phyloP scores from a whole-genome alignment of 2,797 vertebrate genomes.

The Sarcoramphus papa region DNA sequence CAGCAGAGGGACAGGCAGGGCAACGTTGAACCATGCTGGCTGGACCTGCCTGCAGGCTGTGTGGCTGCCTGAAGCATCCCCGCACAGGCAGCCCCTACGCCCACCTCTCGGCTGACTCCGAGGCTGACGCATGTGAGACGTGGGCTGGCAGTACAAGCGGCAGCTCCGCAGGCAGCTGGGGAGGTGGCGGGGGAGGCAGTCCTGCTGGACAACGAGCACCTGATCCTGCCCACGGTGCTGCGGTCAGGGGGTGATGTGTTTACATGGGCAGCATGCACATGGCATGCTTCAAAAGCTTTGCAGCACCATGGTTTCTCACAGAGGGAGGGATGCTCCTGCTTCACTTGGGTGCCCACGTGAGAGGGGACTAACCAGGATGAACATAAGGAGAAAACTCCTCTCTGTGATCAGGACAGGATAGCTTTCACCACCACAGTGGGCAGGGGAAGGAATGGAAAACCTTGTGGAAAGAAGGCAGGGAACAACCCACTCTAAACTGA shows the following conservation, averaged over 20 bases:
- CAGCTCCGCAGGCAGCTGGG: background rate
- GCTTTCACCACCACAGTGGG: background rate
- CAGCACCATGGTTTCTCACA: background rate
- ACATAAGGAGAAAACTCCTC: background rate
- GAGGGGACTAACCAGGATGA: background rate
- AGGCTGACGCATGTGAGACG: background rate
- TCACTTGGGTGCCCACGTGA: rapidly evolving
- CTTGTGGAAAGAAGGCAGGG: background rate
- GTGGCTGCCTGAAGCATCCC: background rate
- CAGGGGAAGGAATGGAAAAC: background rate
- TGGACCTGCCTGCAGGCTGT: background rate
- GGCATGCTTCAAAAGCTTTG: background rate
- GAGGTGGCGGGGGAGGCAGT: background rate
- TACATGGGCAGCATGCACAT: rapidly evolving
- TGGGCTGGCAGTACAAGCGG: background rate
- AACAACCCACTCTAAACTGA: background rate
- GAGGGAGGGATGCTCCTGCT: background rate
- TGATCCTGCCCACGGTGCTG: background rate
- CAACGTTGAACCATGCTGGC: background rate
- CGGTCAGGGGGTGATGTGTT: rapidly evolving
- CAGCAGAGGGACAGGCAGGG: background rate
- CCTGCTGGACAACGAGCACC: background rate
- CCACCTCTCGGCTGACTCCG: background rate
- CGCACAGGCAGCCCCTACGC: background rate
- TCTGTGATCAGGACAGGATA: background rate